A percentile compares a stretch with the other conserved stretches of the same genome.
phyloP scores from a whole-genome alignment of 2,113 vertebrate species.

The Cyprinodon brontotheroides region DNA sequence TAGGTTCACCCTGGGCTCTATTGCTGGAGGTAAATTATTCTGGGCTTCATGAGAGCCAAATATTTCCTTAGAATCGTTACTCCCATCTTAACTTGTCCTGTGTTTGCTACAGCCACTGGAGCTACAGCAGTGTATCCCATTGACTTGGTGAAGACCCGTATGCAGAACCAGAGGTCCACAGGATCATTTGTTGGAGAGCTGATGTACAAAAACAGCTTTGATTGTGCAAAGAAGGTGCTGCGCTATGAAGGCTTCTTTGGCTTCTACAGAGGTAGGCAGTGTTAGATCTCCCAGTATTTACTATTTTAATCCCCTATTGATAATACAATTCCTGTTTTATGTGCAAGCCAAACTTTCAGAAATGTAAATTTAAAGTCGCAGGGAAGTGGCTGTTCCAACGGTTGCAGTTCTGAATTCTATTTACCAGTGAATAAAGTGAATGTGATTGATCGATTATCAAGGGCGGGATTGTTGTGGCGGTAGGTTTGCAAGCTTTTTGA shows the following conservation, averaged over 20 bases:
- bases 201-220: constrained; percentile 99
- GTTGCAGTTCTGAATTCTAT: too few species aligned
- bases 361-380: too few species aligned
- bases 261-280: constrained; percentile 89
- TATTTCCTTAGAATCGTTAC: not conserved
- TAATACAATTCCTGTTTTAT: not conserved
- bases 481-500: too few species aligned
- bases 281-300: not conserved
- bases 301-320: not conserved
- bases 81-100: not conserved
- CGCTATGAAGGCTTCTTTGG: constrained; percentile 96
- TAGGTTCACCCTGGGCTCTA: constrained; percentile 92
- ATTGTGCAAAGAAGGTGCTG: constrained; percentile 97
- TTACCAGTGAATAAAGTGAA: too few species aligned
- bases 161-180: constrained; percentile 94
- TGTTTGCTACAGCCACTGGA: constrained; percentile 84
- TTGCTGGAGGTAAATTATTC: constrained; percentile 82
- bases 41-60: not conserved
- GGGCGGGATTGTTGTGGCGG: too few species aligned
- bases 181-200: constrained; percentile 93
- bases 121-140: constrained; percentile 96
- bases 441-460: too few species aligned
- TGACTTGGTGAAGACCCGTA: constrained; percentile 96
- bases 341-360: too few species aligned
- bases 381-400: too few species aligned